Evolutionary conservation across 64 coral and sea anemone genomes (phyloP), one percentile per base, ranked within the genome.

Genomic region (Stylophora pistillata): DNA sequence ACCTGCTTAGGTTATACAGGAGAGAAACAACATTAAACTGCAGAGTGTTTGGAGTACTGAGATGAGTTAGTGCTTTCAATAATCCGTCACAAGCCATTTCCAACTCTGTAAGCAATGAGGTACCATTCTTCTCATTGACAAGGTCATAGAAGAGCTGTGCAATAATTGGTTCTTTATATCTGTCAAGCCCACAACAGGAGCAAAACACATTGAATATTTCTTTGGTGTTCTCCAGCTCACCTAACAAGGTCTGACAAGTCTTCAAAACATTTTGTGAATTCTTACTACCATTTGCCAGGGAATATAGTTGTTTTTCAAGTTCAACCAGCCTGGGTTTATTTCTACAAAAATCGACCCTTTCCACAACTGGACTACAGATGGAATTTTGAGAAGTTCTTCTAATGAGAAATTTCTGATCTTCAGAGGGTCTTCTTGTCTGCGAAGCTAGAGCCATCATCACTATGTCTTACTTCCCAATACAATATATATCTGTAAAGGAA

Each of bases 21-120:
- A 84, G 80, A 54, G 59, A 84, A 53, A 84, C 80, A 53, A 84
- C 62, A 16, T 84, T 84, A 25, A 84, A 65, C 20, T 84, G 80
- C 20, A 84, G 34, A 0, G 61, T 69, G 80, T 84, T 84, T 27
- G 80, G 80, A 70, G 62, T 65, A 17, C 61, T 61, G 26, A 84
- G 80, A 84, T 84, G 80, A 17, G 80, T 84, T 29, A 84, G 41
- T 15, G 53, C 62, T 69, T 69, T 84, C 1, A 84, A 37, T 23
- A 84, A 84, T 23, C 69, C 30, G 17, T 84, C 80, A 53, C 80
- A 84, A 5, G 80, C 58, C 11, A 32, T 84, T 63, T 84, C 80
- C 41, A 84, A 53, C 69, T 84, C 80, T 15, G 31, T 15, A 63
- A 84, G 80, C 62, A 84, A 84, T 70, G 69, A 26, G 0, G n/a